Evolutionary conservation across 1,140 invertebrate genomes (phyloP), one percentile per base, ranked within the genome.

Genomic region (Dendroctonus valens): DNA sequence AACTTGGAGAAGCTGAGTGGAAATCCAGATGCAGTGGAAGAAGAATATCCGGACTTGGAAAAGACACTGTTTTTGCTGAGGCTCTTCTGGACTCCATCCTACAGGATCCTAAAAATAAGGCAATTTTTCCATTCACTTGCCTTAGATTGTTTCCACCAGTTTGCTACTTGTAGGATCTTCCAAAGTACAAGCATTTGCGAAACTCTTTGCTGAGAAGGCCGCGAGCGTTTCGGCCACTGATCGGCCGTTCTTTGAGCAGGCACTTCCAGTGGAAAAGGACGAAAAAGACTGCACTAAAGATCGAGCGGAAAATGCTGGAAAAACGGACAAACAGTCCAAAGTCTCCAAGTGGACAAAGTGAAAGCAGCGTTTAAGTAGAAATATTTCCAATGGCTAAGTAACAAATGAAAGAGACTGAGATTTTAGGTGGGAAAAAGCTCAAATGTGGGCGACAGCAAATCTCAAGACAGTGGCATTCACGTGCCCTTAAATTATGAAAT

Each of bases 341-440:
- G 83, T 90, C 7, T 91, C 90, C 0, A 91, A 91, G 72, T 92
- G 91, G 91, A 91, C 2, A 86, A 87, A 76, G 90, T 92, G 7
- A 91, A 91, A 77, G 89, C 90, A 15, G 91, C 90, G 6, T 71
- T 71, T 51, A 88, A 86, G 72, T 91, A 57, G 3, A 50, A 51
- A 15, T 61, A 39, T 52, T 50, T 37, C 26, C 26, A 26, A 3
- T 26, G 26, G 44, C 0, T 12, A 46, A 11, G 44, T 12, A 11
- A 46, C 9, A 46, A 14, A 46, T 46, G 12, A 4, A 2, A 9
- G 11, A 52, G 15, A 5, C 8, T 8, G 15, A 3, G 9, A 8
- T 52, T 52, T 52, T 26, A 58, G 59, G 39, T 60, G 59, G 59
- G 59, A 60, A 50, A 60, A 60, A 50, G 59, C 59, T 60, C 59